Percentiles rank a stretch among this genome's conserved stretches.
phyloP scores from a whole-genome alignment of 2,797 vertebrate genomes.

The Thaleichthys pacificus region DNA sequence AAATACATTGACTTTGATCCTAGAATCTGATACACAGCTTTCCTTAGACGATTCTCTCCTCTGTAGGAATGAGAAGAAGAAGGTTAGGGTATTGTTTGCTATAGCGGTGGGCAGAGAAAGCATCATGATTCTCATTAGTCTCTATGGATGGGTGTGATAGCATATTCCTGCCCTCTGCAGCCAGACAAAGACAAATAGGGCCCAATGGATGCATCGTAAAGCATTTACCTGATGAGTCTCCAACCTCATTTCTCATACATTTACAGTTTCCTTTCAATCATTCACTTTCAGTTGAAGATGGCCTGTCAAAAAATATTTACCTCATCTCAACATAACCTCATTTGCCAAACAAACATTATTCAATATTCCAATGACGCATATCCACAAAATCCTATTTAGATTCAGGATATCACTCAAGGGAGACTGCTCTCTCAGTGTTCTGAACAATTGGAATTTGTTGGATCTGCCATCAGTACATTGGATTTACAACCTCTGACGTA shows the following conservation, averaged over 20 bases:
- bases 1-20: neutral
- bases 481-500: conserved; percentile 1
- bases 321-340: conserved; percentile 20
- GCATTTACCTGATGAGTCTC: conserved; percentile 1
- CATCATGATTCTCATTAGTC: conserved; percentile 15
- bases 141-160: conserved; percentile 16
- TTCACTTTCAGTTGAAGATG: conserved; percentile 37
- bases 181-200: conserved; percentile 4
- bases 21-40: neutral
- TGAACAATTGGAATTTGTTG: conserved; percentile 16
- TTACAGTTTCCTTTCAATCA: neutral
- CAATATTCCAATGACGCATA: conserved; percentile 19
- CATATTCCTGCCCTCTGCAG: conserved; percentile 4
- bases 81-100: conserved; percentile 19
- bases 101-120: conserved; percentile 5
- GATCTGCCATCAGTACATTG: neutral
- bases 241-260: neutral
- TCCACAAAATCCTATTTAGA: conserved; percentile 9
- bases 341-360: conserved; percentile 25
- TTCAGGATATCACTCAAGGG: conserved; percentile 17
- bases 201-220: neutral
- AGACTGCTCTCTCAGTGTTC: neutral
- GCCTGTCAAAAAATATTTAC: conserved; percentile 42
- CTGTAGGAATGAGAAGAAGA: conserved; percentile 8
- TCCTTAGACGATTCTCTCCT: neutral